Percentiles rank a stretch among this genome's conserved stretches.
phyloP scores from a whole-genome alignment of 2,113 vertebrate species.

The Rutilus rutilus region DNA sequence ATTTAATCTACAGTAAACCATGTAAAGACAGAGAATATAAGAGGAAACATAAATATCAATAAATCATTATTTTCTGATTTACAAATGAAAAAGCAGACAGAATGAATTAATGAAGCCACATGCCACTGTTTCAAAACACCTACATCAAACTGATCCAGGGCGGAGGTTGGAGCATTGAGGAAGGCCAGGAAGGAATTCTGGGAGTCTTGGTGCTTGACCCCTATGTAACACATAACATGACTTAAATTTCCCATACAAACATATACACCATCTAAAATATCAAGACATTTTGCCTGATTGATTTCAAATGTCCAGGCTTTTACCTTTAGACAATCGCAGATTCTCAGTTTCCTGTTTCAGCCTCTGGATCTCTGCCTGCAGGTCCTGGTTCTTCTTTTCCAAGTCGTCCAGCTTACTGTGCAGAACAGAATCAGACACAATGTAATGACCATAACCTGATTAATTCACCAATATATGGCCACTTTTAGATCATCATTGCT shows the following conservation, averaged over 20 bases:
- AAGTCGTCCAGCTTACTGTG: conserved; percentile 93
- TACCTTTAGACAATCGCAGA: conserved; percentile 91
- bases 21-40: not conserved
- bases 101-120: not conserved
- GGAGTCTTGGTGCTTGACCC: conserved; percentile 98
- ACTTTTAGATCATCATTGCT: not conserved
- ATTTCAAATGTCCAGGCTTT: conserved; percentile 39
- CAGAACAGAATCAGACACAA: not conserved
- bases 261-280: not conserved
- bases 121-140: conserved; percentile 65
- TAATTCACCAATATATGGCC: not conserved
- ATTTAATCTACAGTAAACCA: not conserved
- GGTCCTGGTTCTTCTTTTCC: conserved; percentile 91
- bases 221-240: conserved; percentile 71
- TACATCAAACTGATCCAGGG: conserved; percentile 96
- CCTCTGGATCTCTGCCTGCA: conserved; percentile 89
- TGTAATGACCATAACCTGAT: not conserved
- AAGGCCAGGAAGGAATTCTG: conserved; percentile 99
- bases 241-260: conserved; percentile 8
- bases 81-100: not conserved
- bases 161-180: conserved; percentile 94
- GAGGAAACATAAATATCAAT: not conserved
- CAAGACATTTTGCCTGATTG: not conserved
- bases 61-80: not conserved
- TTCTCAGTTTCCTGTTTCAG: conserved; percentile 94